Conservation (phyloP, 2,113 vertebrate species). For the Poecilia latipinna region DNA sequence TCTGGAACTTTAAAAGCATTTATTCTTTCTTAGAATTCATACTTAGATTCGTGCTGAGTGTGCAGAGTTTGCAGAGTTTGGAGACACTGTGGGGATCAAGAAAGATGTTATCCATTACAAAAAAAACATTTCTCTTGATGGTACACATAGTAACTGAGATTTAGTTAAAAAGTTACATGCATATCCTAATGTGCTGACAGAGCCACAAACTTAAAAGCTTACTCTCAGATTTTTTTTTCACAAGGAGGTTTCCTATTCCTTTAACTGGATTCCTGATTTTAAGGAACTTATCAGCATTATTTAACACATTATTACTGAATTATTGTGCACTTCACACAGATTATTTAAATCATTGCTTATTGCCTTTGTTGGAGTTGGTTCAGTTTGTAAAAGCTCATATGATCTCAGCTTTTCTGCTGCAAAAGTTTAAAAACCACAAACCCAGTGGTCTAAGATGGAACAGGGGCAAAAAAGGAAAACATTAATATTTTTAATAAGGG, state of each 20-base stretch:
- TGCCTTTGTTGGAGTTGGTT: not conserved
- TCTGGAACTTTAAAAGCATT: too few species aligned
- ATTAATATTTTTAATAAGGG: too few species aligned
- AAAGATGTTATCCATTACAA: not conserved
- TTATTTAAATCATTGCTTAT: not conserved
- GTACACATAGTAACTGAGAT: not conserved
- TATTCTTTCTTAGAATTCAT: too few species aligned
- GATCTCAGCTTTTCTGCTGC: not conserved
- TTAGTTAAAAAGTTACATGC: slow-evolving; percentile 18
- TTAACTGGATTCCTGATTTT: too few species aligned
- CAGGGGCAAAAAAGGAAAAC: too few species aligned
- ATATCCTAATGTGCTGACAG: not conserved
- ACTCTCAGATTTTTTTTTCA: slow-evolving; percentile 7
- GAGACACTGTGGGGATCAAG: not conserved
- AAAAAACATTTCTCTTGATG: not conserved
- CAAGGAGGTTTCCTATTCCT: not conserved
- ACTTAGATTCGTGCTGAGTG: too few species aligned
- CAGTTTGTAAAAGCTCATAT: not conserved
- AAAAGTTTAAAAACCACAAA: not conserved
- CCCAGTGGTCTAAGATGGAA: not conserved
- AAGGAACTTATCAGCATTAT: too few species aligned
- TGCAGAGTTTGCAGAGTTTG: not conserved
- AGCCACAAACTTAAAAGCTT: not conserved
- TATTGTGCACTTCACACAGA: not conserved
- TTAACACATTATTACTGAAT: not conserved